Evolutionary conservation across 2,888 invertebrate species (phyloP), one percentile per base, ranked within the genome.

Genomic region (Heterodera filipjevi): DNA sequence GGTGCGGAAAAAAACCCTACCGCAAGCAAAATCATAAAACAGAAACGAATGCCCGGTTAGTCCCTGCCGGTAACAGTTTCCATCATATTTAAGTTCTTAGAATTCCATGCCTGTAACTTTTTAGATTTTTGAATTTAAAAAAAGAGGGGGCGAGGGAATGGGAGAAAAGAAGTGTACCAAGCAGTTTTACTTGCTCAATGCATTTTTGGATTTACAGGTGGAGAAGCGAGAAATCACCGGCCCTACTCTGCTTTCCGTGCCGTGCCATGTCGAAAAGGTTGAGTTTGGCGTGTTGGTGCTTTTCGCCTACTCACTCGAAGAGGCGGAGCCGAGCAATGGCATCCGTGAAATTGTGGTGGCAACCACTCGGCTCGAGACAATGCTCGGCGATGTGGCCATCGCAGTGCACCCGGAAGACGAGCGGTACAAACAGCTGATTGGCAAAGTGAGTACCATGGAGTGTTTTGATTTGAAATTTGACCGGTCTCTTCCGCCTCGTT

Each of bases 341-440:
- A 39, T 10, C 39, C 39, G 39, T 39, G 95, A 95, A 90, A 92
- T 96, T 66, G 92, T 95, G 77, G 97, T 99, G 39, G 96, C 98
- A 0, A 99, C 99, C 1, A 99, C 99, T 0, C 93, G 99, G 87
- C 93, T 97, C 39, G 99, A 99, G 91, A 99, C 99, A 0, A 97
- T 99, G 95, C 91, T 99, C 19, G 92, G 98, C 1, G 99, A 99
- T 90, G 94, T 95, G 0, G 99, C 96, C 0, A 93, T 99, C 1
- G 98, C 98, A n/a, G 96, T 99, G 0, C 94, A 99, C 91, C 98
- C 99, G 0, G 92, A 94, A 2, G 96, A 99, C 90, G 86, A 87
- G n/a, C 92, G 98, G 86, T 99, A 89, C 80, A 84, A 84, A 59
- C 87, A 88, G 79, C 82, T 87, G n/a, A 82, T 88, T 33, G 89